Conservation (phyloP, 1,140 invertebrate species). For the Drosophila punjabiensis region DNA sequence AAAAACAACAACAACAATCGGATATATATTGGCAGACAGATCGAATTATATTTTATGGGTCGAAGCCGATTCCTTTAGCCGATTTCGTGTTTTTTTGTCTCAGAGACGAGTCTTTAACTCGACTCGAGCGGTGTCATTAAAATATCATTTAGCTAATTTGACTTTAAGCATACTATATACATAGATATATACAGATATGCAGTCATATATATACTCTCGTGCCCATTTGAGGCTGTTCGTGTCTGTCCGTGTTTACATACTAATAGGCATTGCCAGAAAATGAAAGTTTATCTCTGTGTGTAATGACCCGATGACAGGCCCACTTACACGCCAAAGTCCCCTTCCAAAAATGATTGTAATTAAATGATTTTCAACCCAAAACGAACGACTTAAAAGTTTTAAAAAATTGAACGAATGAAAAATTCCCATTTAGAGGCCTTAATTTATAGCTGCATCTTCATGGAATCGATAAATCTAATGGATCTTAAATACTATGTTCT, state of each 20-base stretch:
- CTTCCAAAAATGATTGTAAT: conserved; percentile 15
- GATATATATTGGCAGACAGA: conserved; percentile 40
- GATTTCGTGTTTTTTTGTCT: conserved; percentile 22
- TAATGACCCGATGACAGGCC: conserved; percentile 39
- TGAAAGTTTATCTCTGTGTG: conserved; percentile 35
- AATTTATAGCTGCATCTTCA: no score
- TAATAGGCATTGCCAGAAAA: conserved; percentile 40
- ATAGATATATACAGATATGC: neutral
- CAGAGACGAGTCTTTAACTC: conserved; percentile 39
- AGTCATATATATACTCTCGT: neutral
- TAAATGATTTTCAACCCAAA: neutral
- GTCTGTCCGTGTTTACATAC: conserved; percentile 4
- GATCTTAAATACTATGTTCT: no score
- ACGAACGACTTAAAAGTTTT: neutral
- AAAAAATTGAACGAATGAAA: neutral
- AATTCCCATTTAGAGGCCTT: neutral
- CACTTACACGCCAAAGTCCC: conserved; percentile 26
- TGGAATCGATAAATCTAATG: neutral
- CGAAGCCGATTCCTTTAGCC: conserved; percentile 29
- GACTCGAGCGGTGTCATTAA: conserved; percentile 46
- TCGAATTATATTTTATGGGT: conserved; percentile 55
- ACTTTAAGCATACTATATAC: conserved; percentile 14
- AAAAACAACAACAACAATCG: conserved; percentile 20
- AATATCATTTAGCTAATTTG: conserved; percentile 60
- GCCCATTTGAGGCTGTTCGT: conserved; percentile 3